Base-by-base conservation (phyloP, 2,888 invertebrate genomes). In the Parnassius mnemosyne region DNA sequence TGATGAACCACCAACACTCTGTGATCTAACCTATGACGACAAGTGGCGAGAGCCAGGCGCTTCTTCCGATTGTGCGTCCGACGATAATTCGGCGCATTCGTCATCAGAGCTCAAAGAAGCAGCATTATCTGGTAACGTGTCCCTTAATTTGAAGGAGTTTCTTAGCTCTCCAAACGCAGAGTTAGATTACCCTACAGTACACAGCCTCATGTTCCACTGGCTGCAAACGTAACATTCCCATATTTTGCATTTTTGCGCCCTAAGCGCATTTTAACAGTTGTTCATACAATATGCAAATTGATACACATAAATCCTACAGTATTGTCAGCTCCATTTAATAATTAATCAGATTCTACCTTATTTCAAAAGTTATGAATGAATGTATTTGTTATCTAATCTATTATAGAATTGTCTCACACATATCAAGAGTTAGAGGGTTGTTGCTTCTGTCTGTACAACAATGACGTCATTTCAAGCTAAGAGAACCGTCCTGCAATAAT, bases 181-280 rank as follows among this genome's bases (percentile, higher is more conserved):
- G 76, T 79, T 91, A 10, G 91, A 91, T 78, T 90, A 89, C 71
- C 86, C 87, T 47, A 90, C 91, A 0, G 88, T 91, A 70, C 91
- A 91, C 81, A 90, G 89, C 74, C 89, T 91, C 69, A 91, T 91
- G 91, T 89, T 91, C 74, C 91, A 91, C 76, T 91, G 91, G 91
- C 78, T 91, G 77, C 91, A 91, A 71, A 90, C 91, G 85, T 91
- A 91, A 85, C 89, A 78, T 68, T 69, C 62, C 51, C 53, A 41
- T 59, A 64, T 47, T 69, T 46, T 61, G 20, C 64, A 52, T 67
- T 64, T 66, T 60, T 41, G 66, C 66, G 60, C 66, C 60, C 56
- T 65, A 65, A 74, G 71, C 67, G 70, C 71, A 68, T 61, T 58
- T 65, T 65, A 63, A 65, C 61, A 66, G 75, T 70, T 74, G 74